phyloP scores from a whole-genome alignment of 2,797 vertebrate species.

The Lutjanus campechanus region DNA sequence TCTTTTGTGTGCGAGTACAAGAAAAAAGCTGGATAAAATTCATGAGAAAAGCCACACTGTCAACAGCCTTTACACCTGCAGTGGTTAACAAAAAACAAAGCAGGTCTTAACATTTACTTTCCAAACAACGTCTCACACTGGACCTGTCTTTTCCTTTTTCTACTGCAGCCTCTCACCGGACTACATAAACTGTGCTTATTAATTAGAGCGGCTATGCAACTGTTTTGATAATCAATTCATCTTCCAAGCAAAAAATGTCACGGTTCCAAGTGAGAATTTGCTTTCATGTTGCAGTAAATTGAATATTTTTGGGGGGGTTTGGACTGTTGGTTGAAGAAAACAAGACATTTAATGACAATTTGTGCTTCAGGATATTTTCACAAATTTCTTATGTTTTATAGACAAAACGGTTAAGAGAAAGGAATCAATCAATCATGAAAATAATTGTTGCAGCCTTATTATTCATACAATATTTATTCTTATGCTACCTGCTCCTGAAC shows the following conservation, averaged over 20 bases:
- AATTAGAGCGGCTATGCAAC: neutral
- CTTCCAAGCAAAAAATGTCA: neutral
- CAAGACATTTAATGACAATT: neutral
- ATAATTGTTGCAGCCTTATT: neutral
- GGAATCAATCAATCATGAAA: neutral
- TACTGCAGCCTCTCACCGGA: too few species aligned
- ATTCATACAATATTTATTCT: neutral
- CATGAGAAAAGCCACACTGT: neutral
- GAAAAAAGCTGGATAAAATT: neutral
- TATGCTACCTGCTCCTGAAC: too few species aligned
- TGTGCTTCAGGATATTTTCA: too few species aligned
- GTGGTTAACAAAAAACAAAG: neutral
- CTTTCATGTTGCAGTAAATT: neutral
- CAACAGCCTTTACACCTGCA: too few species aligned
- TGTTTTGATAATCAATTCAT: too few species aligned
- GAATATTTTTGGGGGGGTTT: neutral
- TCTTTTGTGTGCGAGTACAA: constrained; percentile 7
- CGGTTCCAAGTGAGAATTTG: neutral
- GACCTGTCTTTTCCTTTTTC: neutral
- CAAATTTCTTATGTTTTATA: neutral
- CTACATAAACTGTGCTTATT: neutral
- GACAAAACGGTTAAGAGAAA: neutral
- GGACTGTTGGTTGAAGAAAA: neutral
- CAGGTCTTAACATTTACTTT: neutral
- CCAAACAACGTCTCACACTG: too few species aligned